Evolutionary conservation across 2,888 invertebrate genomes (phyloP), one percentile per base, ranked within the genome.

Genomic region (Lasioglossum oenotherae): DNA sequence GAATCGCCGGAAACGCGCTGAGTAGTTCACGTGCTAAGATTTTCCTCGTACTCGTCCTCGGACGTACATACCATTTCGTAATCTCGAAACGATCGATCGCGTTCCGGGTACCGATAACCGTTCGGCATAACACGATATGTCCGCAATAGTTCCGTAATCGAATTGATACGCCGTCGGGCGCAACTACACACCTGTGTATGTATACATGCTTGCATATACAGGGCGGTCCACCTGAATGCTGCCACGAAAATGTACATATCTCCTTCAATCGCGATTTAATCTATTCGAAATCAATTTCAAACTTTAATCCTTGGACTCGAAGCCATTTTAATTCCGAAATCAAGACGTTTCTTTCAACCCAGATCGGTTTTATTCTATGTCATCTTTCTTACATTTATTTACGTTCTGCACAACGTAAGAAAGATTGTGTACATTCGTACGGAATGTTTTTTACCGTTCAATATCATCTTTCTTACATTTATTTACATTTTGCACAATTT

Each of bases 1-100:
- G 69, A 60, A 46, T 73, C 83, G 74, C 38, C 38, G 23, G 35
- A 69, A 35, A 80, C 38, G 41, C 41, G 31, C 41, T 57, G 71
- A 64, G 57, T 85, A 87, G 77, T 72, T 80, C 77, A 84, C 86
- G 81, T 75, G 71, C 73, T 84, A 81, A 76, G 78, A 81, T 84
- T 84, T 80, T 78, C 80, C 82, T 78, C 76, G 80, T 84, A 78
- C 81, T 74, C 57, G 44, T 78, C 78, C 46, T 77, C 81, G 44
- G 64, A 77, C 80, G 57, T 69, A 81, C 83, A 84, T 77, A 89
- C 71, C 77, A 80, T 73, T 83, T 85, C 76, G 80, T 81, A 82
- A 78, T 87, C 88, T 87, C 88, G 88, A 87, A 87, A 88, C 84
- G 90, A 87, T 90, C 90, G 88, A 87, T 88, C 87, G 88, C 82